Evolutionary conservation across 2,113 vertebrate species (phyloP).

Genomic region (Lontra canadensis): DNA sequence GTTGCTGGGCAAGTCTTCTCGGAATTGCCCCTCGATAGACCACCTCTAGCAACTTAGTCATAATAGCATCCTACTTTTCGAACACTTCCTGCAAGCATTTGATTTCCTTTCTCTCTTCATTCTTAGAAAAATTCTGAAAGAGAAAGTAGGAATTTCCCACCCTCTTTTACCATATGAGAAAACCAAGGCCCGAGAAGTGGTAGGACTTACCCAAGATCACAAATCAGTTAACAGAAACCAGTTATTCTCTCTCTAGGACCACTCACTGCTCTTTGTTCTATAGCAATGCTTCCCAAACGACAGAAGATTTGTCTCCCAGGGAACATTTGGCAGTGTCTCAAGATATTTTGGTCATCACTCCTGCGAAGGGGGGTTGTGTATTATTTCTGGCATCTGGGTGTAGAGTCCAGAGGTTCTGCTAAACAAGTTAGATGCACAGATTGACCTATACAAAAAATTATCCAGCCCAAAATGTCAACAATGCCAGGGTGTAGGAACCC

Average conservation of each 20-base stretch:
- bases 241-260: neutral
- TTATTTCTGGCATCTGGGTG: neutral
- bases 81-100: neutral
- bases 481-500: neutral
- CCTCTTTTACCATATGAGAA: neutral
- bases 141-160: neutral
- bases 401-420: neutral
- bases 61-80: neutral
- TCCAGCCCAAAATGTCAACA: neutral
- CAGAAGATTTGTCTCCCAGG: neutral
- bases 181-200: neutral
- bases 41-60: neutral
- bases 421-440: neutral
- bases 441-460: neutral
- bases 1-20: neutral
- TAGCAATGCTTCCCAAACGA: neutral
- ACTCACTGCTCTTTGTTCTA: neutral
- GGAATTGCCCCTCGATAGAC: neutral
- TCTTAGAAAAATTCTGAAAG: neutral
- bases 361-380: too few species aligned
- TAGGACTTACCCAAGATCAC: neutral
- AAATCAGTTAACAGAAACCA: neutral
- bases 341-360: neutral
- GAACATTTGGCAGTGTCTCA: neutral
- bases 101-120: neutral